Evolutionary conservation across 2,113 vertebrate species (phyloP), one percentile per base, ranked within the genome.

Genomic region (Potamarius usumacintae): DNA sequence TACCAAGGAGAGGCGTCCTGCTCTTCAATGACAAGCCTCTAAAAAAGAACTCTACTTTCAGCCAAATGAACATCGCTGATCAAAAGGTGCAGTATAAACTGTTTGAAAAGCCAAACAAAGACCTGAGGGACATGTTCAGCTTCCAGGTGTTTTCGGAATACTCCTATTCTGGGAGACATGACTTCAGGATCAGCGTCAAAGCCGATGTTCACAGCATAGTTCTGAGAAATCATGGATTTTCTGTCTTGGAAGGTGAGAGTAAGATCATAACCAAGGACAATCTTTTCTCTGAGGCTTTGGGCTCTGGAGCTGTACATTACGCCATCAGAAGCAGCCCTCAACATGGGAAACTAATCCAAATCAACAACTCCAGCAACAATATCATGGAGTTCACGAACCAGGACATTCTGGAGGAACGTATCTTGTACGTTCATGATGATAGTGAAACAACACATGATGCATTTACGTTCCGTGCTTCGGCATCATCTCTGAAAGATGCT

Each of bases 381-480:
- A 86, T 97, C 52, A 88, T 87, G 7, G 82, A 63, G 0, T 98
- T 98, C 91, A 96, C 95, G 30, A 96, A 94, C 79, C 89, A 95
- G 90, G 97, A 97, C 90, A 95, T 97, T 84, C 71, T 84, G 1
- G 90, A 89, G 48, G 93, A 96, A 63, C 86, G 52, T 63, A 93
- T 99, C 87, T 92, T 97, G 90, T 99, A 97, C 11, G 91, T 96
- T 67, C 97, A 98, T 0, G 96, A 98, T 0, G 95, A 97, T 91
- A 97, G 96, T 52, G 98, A 99, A 92, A 97, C 95, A 3, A 85
- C 22, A 0, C 91, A 88, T 67, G 97, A 98, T 50, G 92, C 93
- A 22, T 97, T 99, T 89, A 87, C 90, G 4, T 94, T 97, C 84
- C 89, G 92, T 84, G 94, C 93, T n/a, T 93, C 87, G 5, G 84